A percentile compares a stretch with the other conserved stretches of the same genome.
These are phyloP conservation scores for Picus viridis DNA, from an alignment of 2,797 vertebrate genomes.

Conservation along the genomic window DNA sequence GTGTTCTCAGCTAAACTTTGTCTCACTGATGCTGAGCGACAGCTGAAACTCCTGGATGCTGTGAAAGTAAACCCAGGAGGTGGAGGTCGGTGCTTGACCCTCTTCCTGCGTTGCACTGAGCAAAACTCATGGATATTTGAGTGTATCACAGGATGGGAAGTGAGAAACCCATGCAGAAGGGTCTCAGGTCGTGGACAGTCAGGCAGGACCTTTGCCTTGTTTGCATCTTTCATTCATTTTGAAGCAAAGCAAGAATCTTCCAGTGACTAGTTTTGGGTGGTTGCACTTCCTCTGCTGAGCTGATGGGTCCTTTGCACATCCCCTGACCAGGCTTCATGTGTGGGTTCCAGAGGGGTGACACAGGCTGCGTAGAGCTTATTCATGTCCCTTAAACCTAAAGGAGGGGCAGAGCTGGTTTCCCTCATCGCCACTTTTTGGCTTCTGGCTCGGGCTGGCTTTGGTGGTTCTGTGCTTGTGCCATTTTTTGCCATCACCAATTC, in stretches of 20 bases:
- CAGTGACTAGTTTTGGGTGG: not conserved
- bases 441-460: not conserved
- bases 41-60: not conserved
- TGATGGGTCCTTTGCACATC: not conserved
- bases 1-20: not conserved
- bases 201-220: not conserved
- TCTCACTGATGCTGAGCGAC: not conserved
- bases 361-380: not conserved
- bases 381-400: too few relatives aligned
- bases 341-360: not conserved
- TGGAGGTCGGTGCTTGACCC: not conserved
- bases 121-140: accelerated
- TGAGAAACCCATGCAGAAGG: not conserved
- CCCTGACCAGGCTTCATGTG: not conserved
- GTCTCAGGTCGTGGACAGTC: not conserved
- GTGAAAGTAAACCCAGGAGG: not conserved
- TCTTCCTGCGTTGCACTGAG: not conserved
- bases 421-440: not conserved
- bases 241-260: not conserved
- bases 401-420: not conserved
- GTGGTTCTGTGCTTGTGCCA: not conserved
- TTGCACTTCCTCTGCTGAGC: not conserved
- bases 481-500: not conserved
- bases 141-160: not conserved
- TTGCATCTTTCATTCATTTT: not conserved